A percentile compares a stretch with the other conserved stretches of the same genome.
Conservation (phyloP, 2,888 invertebrate genomes). For the Listrodromus nycthemerus region DNA sequence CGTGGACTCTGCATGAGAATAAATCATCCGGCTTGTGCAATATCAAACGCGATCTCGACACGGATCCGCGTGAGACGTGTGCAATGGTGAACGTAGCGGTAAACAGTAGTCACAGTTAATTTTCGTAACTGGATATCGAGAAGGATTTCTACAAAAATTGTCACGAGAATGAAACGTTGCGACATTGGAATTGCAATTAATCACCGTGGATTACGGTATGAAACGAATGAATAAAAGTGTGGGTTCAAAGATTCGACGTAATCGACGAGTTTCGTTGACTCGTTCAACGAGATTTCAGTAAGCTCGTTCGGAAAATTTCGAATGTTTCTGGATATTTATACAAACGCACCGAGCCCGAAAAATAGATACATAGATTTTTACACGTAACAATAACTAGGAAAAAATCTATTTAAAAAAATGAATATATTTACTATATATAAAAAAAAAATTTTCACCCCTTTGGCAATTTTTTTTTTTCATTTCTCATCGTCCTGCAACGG, state of each 20-base stretch:
- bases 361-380: too few species aligned
- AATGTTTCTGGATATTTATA: too few species aligned
- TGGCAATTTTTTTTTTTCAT: background rate
- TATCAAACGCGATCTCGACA: slow-evolving; percentile 31
- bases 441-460: background rate
- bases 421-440: too few species aligned
- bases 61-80: background rate
- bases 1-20: slow-evolving; percentile 17
- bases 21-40: slow-evolving; percentile 29
- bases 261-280: too few species aligned
- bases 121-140: background rate
- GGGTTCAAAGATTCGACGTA: background rate
- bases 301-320: too few species aligned
- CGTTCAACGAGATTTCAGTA: too few species aligned
- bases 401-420: too few species aligned
- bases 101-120: background rate
- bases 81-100: background rate
- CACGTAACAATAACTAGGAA: too few species aligned
- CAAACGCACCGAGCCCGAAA: too few species aligned
- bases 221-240: background rate
- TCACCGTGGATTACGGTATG: background rate
- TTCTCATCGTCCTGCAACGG: background rate
- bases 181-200: background rate
- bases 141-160: background rate
- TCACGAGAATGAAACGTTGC: background rate